Evolutionary conservation across 2,797 vertebrate genomes (phyloP).

Genomic region (Natrix natrix): DNA sequence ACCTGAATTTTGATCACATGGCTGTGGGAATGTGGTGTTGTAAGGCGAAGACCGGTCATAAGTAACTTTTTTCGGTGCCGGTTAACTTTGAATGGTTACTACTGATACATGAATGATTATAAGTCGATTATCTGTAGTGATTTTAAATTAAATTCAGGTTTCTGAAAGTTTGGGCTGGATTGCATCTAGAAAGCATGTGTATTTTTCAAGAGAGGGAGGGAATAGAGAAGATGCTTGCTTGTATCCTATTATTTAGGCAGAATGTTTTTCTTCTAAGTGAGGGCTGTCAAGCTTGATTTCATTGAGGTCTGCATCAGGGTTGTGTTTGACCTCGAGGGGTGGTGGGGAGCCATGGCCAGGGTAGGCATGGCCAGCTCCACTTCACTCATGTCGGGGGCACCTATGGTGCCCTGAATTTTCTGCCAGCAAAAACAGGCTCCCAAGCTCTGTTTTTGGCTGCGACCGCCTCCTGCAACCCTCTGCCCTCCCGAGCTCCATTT

Average conservation of each 20-base stretch:
- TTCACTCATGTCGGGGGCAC: too few species aligned
- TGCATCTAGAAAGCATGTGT: neutral
- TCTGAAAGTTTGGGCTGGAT: neutral
- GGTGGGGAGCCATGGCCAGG: too few species aligned
- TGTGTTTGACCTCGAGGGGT: too few species aligned
- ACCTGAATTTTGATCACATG: neutral
- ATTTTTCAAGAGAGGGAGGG: neutral
- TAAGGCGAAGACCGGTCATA: neutral
- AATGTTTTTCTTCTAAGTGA: neutral
- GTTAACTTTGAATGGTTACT: neutral
- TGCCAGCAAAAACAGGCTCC: too few species aligned
- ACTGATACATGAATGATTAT: neutral
- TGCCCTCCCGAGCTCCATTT: too few species aligned
- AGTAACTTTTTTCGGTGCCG: neutral
- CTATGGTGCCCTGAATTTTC: too few species aligned
- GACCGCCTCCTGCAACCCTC: too few species aligned
- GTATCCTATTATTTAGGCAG: neutral
- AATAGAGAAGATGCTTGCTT: neutral
- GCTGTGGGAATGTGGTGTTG: neutral
- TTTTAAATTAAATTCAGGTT: neutral
- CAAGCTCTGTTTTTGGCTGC: too few species aligned
- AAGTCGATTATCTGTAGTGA: neutral
- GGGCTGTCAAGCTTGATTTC: too few species aligned
- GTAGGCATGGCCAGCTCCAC: too few species aligned
- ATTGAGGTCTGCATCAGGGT: too few species aligned